Evolutionary conservation across 1,140 invertebrate species (phyloP), one percentile per base, ranked within the genome.

Genomic region (Drosophila tani): DNA sequence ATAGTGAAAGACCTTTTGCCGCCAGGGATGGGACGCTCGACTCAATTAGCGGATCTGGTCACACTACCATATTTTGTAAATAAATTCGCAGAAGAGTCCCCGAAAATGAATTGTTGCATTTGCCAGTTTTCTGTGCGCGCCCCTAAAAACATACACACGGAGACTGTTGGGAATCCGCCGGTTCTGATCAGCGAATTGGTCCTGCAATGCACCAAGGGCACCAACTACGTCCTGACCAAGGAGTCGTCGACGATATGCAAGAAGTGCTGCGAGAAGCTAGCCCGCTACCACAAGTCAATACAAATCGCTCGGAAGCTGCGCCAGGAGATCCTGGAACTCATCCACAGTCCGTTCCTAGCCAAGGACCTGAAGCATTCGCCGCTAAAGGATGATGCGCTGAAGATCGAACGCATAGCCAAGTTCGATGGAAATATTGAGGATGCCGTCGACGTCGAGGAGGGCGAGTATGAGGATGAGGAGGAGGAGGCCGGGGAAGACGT

Each of bases 51-150:
- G 29, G 14, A 4, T 40, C 19, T 24, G 60, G 51, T 19, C 60
- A 63, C 32, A 40, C 50, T 40, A 14, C 4, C 12, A 19, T 58
- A 51, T 53, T 45, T 70, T 79, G 67, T 79, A 80, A 79, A 79
- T 80, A 79, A 47, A 59, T 32, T 55, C 57, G 17, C 29, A 40
- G 38, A 59, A 40, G 29, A 64, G 27, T 64, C 21, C 17, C 9
- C 21, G 24, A 38, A 85, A 46, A 90, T 90, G 81, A 90, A 85
- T 74, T 90, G 85, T 62, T 90, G 85, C 65, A 82, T 90, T 76
- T 90, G 85, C 49, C 85, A 90, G 51, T 90, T 90, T 73, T 64
- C 79, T 59, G 85, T 90, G 29, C 86, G 85, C 21, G 68, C 69
- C 38, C 79, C 85, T 8, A 90, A 79, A 40, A 79, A 91, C 41